phyloP scores from a whole-genome alignment of 1,140 invertebrate genomes.

The Scaptomyza pallida region DNA sequence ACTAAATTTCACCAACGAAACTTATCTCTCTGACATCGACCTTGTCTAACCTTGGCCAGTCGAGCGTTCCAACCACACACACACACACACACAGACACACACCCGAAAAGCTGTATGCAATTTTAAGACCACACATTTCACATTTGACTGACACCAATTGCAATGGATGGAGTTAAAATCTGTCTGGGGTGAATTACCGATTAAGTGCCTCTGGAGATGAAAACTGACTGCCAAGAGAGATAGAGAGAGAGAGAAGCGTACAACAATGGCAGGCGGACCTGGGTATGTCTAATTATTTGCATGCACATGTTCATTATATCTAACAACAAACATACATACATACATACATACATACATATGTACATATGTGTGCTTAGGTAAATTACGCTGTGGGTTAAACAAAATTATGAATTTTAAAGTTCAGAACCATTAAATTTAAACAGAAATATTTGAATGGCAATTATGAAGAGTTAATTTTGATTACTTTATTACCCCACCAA shows the following conservation, averaged over 20 bases:
- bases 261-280: conserved; percentile 8
- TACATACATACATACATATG: not conserved
- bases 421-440: too few relatives aligned
- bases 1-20: conserved; percentile 13
- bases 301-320: conserved; percentile 10
- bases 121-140: conserved; percentile 58
- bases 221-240: conserved; percentile 23
- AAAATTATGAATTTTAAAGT: too few relatives aligned
- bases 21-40: conserved; percentile 17
- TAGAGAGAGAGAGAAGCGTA: too few relatives aligned
- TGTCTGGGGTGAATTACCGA: conserved; percentile 51
- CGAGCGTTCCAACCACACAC: conserved; percentile 25
- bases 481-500: too few relatives aligned
- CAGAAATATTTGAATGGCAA: too few relatives aligned
- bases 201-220: conserved; percentile 48
- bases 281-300: conserved; percentile 7
- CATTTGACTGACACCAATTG: conserved; percentile 45
- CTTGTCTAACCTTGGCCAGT: conserved; percentile 41
- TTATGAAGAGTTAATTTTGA: too few relatives aligned
- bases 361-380: too few relatives aligned
- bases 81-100: conserved; percentile 5
- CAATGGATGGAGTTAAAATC: conserved; percentile 28
- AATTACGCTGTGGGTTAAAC: too few relatives aligned
- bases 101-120: conserved; percentile 23
- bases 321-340: not conserved